These are phyloP conservation scores for Listrodromus nycthemerus DNA, from an alignment of 2,888 invertebrate species.

Conservation along the genomic window DNA sequence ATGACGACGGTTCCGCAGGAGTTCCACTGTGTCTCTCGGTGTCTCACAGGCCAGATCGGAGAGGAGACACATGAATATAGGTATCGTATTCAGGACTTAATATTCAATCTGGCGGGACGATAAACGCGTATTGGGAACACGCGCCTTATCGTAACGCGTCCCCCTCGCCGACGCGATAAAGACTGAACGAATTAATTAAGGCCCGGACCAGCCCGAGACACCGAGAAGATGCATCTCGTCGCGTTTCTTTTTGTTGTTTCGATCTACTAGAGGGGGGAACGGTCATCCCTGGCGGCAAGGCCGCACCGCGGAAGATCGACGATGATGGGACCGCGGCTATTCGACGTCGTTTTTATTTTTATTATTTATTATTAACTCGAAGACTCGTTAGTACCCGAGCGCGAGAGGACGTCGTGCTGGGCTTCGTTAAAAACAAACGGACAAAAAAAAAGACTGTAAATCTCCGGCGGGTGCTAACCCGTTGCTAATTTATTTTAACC, in stretches of 20 bases:
- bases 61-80: constrained; percentile 1
- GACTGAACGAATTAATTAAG: constrained; percentile 80
- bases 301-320: constrained; percentile 59
- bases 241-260: constrained; percentile 52
- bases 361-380: constrained; percentile 64
- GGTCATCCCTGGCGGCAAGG: constrained; percentile 60
- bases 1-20: constrained; percentile 18
- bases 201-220: constrained; percentile 28
- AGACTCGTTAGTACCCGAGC: constrained; percentile 63
- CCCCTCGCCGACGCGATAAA: constrained; percentile 72
- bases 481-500: constrained; percentile 68
- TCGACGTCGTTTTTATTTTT: constrained; percentile 23
- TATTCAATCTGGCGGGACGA: constrained; percentile 75
- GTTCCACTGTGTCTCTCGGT: constrained; percentile 23
- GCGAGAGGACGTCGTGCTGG: constrained; percentile 64
- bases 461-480: constrained; percentile 54
- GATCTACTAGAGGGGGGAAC: constrained; percentile 48
- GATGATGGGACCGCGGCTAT: constrained; percentile 45
- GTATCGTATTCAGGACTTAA: constrained; percentile 68
- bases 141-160: constrained; percentile 75
- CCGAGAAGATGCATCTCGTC: constrained; percentile 38
- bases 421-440: constrained; percentile 57
- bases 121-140: constrained; percentile 76
- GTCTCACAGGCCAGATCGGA: not conserved
- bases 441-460: constrained; percentile 58